Evolutionary conservation across 1,140 invertebrate genomes (phyloP).

Genomic region (Idris sp.): DNA sequence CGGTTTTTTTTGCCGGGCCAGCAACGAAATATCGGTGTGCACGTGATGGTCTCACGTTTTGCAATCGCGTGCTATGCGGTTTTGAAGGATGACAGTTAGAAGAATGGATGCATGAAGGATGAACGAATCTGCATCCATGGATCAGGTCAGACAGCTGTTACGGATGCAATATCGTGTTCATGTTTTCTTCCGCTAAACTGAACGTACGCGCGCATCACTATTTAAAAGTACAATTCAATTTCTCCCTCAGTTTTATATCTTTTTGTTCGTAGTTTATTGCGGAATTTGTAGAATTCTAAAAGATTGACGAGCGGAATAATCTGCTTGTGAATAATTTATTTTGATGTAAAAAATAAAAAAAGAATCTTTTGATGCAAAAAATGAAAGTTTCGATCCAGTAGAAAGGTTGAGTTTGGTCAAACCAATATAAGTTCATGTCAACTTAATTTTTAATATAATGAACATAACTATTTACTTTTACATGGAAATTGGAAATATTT

Average conservation of each 20-base stretch:
- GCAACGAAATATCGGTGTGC: conserved; percentile 14
- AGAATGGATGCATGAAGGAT: conserved; percentile 50
- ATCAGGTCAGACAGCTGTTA: conserved; percentile 62
- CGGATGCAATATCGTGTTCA: conserved; percentile 55
- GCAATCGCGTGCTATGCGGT: conserved; percentile 46
- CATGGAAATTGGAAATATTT: no score
- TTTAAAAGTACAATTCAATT: conserved; percentile 49
- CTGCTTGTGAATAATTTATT: conserved; percentile 8
- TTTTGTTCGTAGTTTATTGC: conserved; percentile 20
- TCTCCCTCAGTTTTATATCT: conserved; percentile 9
- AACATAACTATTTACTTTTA: no score
- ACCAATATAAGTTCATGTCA: no score
- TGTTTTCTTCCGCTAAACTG: conserved; percentile 29
- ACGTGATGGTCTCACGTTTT: conserved; percentile 30
- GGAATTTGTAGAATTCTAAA: conserved; percentile 13
- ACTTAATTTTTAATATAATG: no score
- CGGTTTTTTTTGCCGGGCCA: conserved; percentile 33
- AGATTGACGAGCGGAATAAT: conserved; percentile 10
- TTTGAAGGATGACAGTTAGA: conserved; percentile 59
- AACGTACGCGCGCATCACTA: conserved; percentile 28
- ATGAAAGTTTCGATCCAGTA: not conserved
- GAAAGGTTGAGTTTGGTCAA: no score
- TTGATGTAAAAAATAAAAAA: conserved; percentile 1
- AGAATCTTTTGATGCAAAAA: not conserved
- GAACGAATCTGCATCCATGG: conserved; percentile 57